Evolutionary conservation across 1,140 invertebrate species (phyloP).

Genomic region (Pseudomyrmex concolor): DNA sequence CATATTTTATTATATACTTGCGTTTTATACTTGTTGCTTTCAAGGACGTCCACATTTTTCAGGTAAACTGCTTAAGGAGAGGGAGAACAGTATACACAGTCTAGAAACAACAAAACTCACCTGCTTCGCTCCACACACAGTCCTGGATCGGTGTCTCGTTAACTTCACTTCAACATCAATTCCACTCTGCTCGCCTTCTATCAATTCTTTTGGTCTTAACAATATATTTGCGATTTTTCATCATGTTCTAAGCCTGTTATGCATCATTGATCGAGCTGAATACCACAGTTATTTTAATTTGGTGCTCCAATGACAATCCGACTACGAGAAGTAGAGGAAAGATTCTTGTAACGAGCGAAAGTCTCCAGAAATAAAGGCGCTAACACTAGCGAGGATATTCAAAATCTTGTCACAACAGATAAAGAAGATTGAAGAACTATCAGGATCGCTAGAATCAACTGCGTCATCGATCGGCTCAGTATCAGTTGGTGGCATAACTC

Average conservation of each 20-base stretch:
- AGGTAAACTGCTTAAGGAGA: background rate
- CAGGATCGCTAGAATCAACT: background rate
- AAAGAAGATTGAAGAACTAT: background rate
- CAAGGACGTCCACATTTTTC: constrained; percentile 38
- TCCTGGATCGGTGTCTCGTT: constrained; percentile 13
- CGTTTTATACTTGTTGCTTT: background rate
- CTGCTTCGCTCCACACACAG: constrained; percentile 5
- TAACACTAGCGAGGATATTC: background rate
- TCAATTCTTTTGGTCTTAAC: too few relatives aligned
- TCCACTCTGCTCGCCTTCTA: background rate
- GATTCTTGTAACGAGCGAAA: too few relatives aligned
- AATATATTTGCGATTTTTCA: background rate
- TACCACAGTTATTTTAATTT: too few relatives aligned
- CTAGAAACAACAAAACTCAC: constrained; percentile 6
- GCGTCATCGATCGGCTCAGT: background rate
- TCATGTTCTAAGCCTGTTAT: background rate
- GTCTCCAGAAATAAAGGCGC: too few relatives aligned
- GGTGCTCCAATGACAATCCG: too few relatives aligned
- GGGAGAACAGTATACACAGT: background rate
- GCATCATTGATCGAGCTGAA: background rate
- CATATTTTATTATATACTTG: background rate
- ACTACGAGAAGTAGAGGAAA: too few relatives aligned
- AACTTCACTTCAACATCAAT: constrained; percentile 14
- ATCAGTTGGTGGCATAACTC: background rate
- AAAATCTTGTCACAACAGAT: background rate